Percentiles rank a stretch among this genome's conserved stretches.
Evolutionary conservation across 1,140 invertebrate species (phyloP).

Genomic region (Panagrolaimus sp.): DNA sequence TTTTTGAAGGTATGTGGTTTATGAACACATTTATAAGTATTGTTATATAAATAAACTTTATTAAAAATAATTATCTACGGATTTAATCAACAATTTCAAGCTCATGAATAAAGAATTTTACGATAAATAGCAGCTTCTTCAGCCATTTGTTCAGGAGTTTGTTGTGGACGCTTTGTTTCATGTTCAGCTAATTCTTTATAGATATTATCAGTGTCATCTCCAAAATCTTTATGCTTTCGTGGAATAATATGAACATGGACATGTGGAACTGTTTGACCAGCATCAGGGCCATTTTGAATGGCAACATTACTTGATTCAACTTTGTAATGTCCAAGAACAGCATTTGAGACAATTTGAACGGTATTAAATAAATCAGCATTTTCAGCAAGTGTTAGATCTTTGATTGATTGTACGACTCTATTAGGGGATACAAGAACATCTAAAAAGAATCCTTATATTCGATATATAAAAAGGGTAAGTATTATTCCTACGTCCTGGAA

Average conservation of each 20-base stretch:
- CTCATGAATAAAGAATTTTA: conserved; percentile 12
- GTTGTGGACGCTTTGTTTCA: conserved; percentile 23
- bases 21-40: too few species aligned
- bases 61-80: too few species aligned
- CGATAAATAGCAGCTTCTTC: conserved; percentile 43
- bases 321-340: conserved; percentile 68
- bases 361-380: conserved; percentile 71
- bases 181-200: conserved; percentile 39
- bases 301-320: conserved; percentile 67
- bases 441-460: conserved; percentile 57
- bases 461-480: background rate
- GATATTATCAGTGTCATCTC: conserved; percentile 35
- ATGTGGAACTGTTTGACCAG: conserved; percentile 74
- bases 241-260: conserved; percentile 57
- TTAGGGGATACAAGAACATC: conserved; percentile 74
- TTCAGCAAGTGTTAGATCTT: conserved; percentile 70
- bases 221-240: conserved; percentile 44
- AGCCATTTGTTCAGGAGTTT: conserved; percentile 41
- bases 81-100: too few species aligned
- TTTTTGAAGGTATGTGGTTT: too few species aligned
- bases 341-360: conserved; percentile 68
- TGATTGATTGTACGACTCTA: conserved; percentile 65
- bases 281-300: conserved; percentile 69
- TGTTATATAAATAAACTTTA: too few species aligned
- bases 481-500: conserved; percentile 70